Evolutionary conservation across 1,140 invertebrate species (phyloP).

Genomic region (Centruroides sculpturatus): DNA sequence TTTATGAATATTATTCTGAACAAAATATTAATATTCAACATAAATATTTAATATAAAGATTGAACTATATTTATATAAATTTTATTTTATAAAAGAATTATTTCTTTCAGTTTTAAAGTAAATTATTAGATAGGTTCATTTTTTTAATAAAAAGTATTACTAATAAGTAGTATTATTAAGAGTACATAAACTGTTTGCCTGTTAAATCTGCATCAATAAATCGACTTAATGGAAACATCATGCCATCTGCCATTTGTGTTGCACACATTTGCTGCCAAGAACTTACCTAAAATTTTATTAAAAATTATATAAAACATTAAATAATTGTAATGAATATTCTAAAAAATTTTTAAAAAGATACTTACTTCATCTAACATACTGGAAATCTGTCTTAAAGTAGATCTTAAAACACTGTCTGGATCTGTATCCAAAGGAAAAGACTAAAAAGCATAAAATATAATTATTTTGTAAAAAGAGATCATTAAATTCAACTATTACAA

Average conservation of each 20-base stretch:
- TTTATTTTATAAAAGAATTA: too few relatives aligned
- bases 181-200: constrained; percentile 20
- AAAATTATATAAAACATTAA: neutral
- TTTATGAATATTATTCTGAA: too few relatives aligned
- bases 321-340: neutral
- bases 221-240: constrained; percentile 33
- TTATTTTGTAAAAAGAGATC: neutral
- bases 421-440: constrained; percentile 32
- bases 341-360: neutral
- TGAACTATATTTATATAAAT: too few relatives aligned
- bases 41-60: too few relatives aligned
- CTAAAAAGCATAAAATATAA: constrained; percentile 14
- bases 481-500: too few relatives aligned
- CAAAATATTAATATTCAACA: too few relatives aligned
- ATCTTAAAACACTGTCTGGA: constrained; percentile 28
- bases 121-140: neutral
- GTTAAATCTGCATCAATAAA: constrained; percentile 33
- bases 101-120: neutral
- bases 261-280: constrained; percentile 34
- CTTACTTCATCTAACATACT: constrained; percentile 32
- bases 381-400: constrained; percentile 32
- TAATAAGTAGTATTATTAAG: neutral
- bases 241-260: constrained; percentile 33
- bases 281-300: constrained; percentile 27
- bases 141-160: neutral